Base-by-base conservation (phyloP, 37 sponge, comb jelly and placozoan species). In the Tethya wilhelma region DNA sequence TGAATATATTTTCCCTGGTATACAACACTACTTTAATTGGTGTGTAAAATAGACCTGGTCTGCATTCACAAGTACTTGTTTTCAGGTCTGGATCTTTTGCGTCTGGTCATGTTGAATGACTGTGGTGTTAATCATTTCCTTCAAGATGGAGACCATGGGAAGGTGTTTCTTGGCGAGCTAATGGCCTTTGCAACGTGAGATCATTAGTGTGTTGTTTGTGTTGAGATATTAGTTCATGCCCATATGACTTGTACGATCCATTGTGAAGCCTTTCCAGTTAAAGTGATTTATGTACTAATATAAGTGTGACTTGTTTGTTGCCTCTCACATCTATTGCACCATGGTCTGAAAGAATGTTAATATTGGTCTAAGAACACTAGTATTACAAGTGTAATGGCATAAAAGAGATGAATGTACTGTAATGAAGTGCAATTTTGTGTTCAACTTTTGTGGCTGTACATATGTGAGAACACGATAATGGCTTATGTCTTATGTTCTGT, bases 61-160 rank as follows among this genome's bases (percentile, higher is more conserved):
- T 31, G 8, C 22, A 30, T 22, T 76, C 25, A 34, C 37, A n/a
- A 53, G 12, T 40, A 67, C 25, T 57, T 4, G 37, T 38, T 42
- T 62, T 5, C 41, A 84, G 90, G 79, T 34, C 44, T 89, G 46
- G 85, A 89, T 67, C 28, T 84, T n/a, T 14, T 89, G 38, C 44
- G 86, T 22, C 43, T 88, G 41, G 70, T 73, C 9, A 2, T 88
- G 20, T 31, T 82, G 14, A 82, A 63, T 37, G 44, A 38, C 8
- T 19, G 28, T 7, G 83, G 83, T 34, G 28, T 60, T 41, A 74
- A 4, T 8, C 30, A 70, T 62, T 84, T 84, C 37, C 31, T 83
- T 3, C 29, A 32, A 0, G 65, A 65, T 44, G 36, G 25, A 4
- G 69, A 84, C 42, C 57, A 29, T 69, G 85, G 78, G 23, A 25